phyloP scores from a whole-genome alignment of 1,140 invertebrate genomes.

The Paralvinella palmiformis region DNA sequence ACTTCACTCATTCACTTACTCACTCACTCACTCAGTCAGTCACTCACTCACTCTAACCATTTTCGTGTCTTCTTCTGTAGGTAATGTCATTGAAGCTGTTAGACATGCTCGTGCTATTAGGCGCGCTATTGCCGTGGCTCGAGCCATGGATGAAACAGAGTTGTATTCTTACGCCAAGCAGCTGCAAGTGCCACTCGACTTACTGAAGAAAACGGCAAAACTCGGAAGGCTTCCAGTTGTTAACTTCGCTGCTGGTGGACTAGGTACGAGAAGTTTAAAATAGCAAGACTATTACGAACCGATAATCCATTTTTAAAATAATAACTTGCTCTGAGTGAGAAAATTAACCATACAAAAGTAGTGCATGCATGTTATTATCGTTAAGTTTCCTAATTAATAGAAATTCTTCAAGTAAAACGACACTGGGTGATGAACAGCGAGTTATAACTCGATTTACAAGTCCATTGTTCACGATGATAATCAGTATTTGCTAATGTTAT shows the following conservation, averaged over 20 bases:
- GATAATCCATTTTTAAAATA: not conserved
- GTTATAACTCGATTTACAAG: too few relatives aligned
- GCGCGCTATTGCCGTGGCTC: constrained; percentile 32
- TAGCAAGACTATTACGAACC: not conserved
- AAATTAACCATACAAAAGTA: too few relatives aligned
- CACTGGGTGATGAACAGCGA: too few relatives aligned
- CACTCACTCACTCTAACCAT: not conserved
- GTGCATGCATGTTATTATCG: too few relatives aligned
- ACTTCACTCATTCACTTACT: too few relatives aligned
- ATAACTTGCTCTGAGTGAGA: too few relatives aligned
- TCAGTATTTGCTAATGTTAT: too few relatives aligned
- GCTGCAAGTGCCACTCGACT: constrained; percentile 33
- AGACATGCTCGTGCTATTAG: constrained; percentile 37
- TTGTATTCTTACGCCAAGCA: constrained; percentile 37
- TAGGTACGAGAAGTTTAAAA: constrained; percentile 32
- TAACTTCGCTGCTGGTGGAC: constrained; percentile 43
- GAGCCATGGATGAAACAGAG: constrained; percentile 33
- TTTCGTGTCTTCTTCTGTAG: constrained; percentile 16
- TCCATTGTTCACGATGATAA: too few relatives aligned
- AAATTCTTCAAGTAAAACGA: too few relatives aligned
- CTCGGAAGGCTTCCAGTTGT: constrained; percentile 40
- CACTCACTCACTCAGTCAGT: not conserved
- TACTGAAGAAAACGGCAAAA: constrained; percentile 37
- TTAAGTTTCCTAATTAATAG: too few relatives aligned
- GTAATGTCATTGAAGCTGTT: constrained; percentile 41